Percentiles rank a stretch among this genome's conserved stretches.
Evolutionary conservation across 2,113 vertebrate species (phyloP).

Genomic region (Silurus meridionalis): DNA sequence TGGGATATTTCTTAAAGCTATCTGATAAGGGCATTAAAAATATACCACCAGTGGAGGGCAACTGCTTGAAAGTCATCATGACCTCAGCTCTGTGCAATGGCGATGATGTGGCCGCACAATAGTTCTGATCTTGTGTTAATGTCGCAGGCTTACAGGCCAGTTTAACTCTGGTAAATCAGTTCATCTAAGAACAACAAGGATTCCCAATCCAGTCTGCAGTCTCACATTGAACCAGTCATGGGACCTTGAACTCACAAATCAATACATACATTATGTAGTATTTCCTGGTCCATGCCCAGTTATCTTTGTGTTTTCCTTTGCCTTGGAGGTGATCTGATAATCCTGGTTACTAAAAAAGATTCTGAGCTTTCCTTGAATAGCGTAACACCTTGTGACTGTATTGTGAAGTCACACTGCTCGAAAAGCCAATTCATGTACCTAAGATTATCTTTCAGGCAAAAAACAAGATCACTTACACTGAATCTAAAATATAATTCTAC

Average conservation of each 20-base stretch:
- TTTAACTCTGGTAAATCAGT: slow-evolving; percentile 52
- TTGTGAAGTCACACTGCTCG: neutral
- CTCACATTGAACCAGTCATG: slow-evolving; percentile 51
- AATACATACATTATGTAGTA: neutral
- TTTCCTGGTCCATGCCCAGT: neutral
- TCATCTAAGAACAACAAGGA: slow-evolving; percentile 58
- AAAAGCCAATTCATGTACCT: neutral
- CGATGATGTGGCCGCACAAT: slow-evolving; percentile 30
- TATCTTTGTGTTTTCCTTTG: neutral
- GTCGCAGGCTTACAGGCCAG: slow-evolving; percentile 46
- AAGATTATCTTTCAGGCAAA: neutral
- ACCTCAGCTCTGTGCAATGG: slow-evolving; percentile 45
- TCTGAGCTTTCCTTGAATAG: neutral
- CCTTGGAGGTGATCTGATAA: neutral
- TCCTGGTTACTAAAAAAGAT: neutral
- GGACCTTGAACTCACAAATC: slow-evolving; percentile 45
- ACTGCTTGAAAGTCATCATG: slow-evolving; percentile 21
- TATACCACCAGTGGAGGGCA: neutral
- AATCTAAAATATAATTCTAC: neutral
- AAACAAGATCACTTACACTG: neutral
- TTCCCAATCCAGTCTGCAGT: slow-evolving; percentile 33
- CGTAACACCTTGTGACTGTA: neutral
- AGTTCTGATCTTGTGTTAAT: slow-evolving; percentile 38
- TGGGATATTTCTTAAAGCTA: neutral
- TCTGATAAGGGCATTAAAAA: neutral